phyloP scores from a whole-genome alignment of 2,113 vertebrate genomes.

The Microcebus jonahi region DNA sequence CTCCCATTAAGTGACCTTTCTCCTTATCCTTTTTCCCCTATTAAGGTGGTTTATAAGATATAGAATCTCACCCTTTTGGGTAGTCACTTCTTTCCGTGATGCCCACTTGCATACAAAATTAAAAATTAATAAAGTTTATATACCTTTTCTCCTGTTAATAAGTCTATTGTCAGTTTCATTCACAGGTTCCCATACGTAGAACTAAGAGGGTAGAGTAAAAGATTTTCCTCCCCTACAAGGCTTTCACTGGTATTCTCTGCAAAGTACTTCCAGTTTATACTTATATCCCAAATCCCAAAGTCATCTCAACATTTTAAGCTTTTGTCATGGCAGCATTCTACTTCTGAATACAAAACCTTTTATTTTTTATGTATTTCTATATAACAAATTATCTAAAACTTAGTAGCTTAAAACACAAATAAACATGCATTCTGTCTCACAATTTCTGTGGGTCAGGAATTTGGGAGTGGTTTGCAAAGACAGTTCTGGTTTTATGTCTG shows the following conservation, averaged over 20 bases:
- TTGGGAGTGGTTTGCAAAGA: not conserved
- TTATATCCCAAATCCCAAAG: not conserved
- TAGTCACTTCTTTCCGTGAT: not conserved
- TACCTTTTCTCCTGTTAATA: not conserved
- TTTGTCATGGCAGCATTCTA: not conserved
- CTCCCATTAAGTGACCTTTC: not conserved
- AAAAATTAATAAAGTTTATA: not conserved
- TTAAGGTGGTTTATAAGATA: not conserved
- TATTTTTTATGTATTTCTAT: not conserved
- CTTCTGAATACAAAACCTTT: not conserved
- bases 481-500: not conserved
- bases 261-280: not conserved
- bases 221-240: not conserved
- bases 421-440: not conserved
- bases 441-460: not conserved
- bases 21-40: not conserved
- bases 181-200: not conserved
- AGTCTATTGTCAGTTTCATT: not conserved
- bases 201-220: not conserved
- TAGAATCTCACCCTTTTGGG: not conserved
- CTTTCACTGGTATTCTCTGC: not conserved
- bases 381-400: not conserved
- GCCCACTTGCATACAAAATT: not conserved
- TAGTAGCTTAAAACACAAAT: not conserved
- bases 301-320: not conserved